Evolutionary conservation across 2,113 vertebrate genomes (phyloP), one percentile per base, ranked within the genome.

Genomic region (Coturnix japonica): DNA sequence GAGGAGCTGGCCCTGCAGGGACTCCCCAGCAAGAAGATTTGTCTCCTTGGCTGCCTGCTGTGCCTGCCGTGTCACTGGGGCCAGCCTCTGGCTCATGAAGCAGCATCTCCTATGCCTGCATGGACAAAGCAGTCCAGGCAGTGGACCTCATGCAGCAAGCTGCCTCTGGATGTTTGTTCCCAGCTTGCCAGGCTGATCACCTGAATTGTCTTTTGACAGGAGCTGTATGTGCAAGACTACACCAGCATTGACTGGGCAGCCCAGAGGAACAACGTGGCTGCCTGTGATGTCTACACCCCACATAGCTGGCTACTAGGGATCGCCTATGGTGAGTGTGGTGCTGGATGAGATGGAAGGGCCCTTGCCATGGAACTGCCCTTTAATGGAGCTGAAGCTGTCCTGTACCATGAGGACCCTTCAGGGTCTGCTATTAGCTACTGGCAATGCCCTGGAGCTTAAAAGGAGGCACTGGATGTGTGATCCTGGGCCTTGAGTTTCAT

Each of bases 151-250:
- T 80, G 56, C 56, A 86, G 35, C 30, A 12, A 20, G 14, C 39
- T 73, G 66, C n/a, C 41, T 43, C 35, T 39, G 18, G 6, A 9
- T 51, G 23, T 41, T 56, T 74, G 39, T 31, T 77, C 12, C 26
- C 26, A 49, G 71, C 72, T 69, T 63, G 28, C 64, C 57, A 44
- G 37, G 47, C 70, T 95, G 31, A 75, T 56, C 26, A 53, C 28
- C 8, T 59, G 46, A 81, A 16, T 43, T 67, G n/a, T 54, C 53
- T 35, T 22, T 13, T 93, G 18, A 23, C 65, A 99, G 99, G 99
- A 99, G 95, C 98, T 99, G n/a, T 99, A 99, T 0, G 73, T 99
- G 60, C 97, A 99, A 71, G 98, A 99, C 88, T 99, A 99, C 0
- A 20, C 82, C 63, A 95, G 96, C 87, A 99, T 99, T n/a, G 82